A percentile compares a stretch with the other conserved stretches of the same genome.
Conservation (phyloP, 2,797 vertebrate genomes). For the Hafferia zeledoni region DNA sequence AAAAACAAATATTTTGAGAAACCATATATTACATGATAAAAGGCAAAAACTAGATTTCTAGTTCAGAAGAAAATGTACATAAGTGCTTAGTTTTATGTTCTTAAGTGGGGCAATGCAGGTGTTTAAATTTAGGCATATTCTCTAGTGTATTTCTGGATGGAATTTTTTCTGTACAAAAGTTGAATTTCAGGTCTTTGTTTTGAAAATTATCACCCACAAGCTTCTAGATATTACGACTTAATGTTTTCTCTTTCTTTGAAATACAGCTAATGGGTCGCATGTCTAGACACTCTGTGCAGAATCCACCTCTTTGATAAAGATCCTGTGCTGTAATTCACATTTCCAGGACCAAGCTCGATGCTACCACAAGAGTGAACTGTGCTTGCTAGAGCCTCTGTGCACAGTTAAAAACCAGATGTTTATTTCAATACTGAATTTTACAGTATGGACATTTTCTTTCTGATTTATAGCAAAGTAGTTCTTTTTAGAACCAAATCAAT, state of each 20-base stretch:
- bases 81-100: not conserved
- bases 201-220: not conserved
- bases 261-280: not conserved
- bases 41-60: not conserved
- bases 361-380: not conserved
- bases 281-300: not conserved
- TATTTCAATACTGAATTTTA: not conserved
- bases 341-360: accelerated
- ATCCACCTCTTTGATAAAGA: not conserved
- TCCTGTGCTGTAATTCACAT: not conserved
- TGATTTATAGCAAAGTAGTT: not conserved
- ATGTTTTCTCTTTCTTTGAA: not conserved
- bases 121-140: not conserved
- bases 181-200: not conserved
- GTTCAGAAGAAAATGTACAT: not conserved
- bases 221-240: not conserved
- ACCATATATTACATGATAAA: not conserved
- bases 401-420: not conserved
- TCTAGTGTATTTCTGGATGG: not conserved
- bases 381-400: not conserved
- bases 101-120: not conserved
- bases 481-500: not conserved
- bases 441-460: not conserved
- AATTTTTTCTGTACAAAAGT: not conserved
- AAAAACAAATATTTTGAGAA: not conserved